A percentile compares a stretch with the other conserved stretches of the same genome.
Evolutionary conservation across 2,888 invertebrate species (phyloP).

Genomic region (Matsumyia berberina): DNA sequence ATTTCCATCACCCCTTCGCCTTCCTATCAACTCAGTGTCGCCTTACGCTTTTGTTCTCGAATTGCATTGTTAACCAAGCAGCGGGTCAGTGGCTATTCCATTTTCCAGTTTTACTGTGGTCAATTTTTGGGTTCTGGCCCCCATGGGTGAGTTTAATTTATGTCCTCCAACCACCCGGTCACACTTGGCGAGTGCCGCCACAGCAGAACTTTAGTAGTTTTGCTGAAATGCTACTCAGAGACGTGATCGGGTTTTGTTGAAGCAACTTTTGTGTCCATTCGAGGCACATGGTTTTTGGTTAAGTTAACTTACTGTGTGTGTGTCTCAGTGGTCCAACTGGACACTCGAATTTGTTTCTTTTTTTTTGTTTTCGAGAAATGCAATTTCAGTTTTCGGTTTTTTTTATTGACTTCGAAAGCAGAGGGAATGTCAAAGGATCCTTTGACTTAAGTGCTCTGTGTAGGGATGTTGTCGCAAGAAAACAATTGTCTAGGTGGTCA

Average conservation of each 20-base stretch:
- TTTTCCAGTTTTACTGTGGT: conserved; percentile 65
- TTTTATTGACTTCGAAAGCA: conserved; percentile 66
- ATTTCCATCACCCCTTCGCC: neutral
- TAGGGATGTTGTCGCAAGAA: conserved; percentile 49
- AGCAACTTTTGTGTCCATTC: conserved; percentile 57
- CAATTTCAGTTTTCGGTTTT: conserved; percentile 68
- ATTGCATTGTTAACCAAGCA: conserved; percentile 43
- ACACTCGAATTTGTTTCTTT: conserved; percentile 15
- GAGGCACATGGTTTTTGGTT: conserved; percentile 37
- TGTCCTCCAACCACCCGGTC: conserved; percentile 66
- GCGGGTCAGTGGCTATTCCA: conserved; percentile 51
- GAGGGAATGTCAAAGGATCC: conserved; percentile 50
- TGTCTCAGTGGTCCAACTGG: conserved; percentile 48
- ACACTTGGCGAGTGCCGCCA: conserved; percentile 58
- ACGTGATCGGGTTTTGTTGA: conserved; percentile 73
- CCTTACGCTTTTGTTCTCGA: conserved; percentile 29
- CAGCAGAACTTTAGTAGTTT: conserved; percentile 52
- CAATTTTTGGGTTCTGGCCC: conserved; percentile 47
- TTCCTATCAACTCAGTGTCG: conserved; percentile 14
- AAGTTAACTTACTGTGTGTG: conserved; percentile 47
- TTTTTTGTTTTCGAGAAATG: conserved; percentile 24
- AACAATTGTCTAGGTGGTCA: conserved; percentile 51
- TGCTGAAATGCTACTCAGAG: conserved; percentile 53
- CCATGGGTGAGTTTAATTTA: conserved; percentile 67
- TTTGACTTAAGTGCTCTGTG: conserved; percentile 64